Conservation (phyloP, 2,888 invertebrate species). For the Rambutsinella grinnellia region DNA sequence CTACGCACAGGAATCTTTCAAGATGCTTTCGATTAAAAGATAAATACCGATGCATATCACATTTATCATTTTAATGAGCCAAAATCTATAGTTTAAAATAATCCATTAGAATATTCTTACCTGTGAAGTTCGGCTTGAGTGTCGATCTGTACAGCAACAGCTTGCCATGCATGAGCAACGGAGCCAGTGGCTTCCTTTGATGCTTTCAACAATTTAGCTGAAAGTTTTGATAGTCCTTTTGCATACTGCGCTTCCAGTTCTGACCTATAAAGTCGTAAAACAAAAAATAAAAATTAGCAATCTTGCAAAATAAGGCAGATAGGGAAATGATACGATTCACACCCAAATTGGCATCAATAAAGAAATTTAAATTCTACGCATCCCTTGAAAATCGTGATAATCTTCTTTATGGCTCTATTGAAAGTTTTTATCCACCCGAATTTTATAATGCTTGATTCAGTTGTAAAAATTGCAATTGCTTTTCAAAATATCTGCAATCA, state of each 20-base stretch:
- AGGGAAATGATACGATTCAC: not conserved
- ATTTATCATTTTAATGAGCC: too few species aligned
- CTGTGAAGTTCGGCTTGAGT: conserved; percentile 90
- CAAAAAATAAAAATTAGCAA: conserved; percentile 13
- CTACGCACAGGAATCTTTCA: too few species aligned
- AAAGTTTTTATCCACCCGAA: too few species aligned
- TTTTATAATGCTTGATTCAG: too few species aligned
- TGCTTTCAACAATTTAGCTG: conserved; percentile 86
- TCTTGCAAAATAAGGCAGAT: not conserved
- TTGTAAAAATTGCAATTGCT: too few species aligned
- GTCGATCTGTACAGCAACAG: conserved; percentile 93
- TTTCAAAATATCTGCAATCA: too few species aligned
- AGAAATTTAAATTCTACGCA: not conserved
- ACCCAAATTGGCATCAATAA: not conserved
- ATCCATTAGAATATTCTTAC: conserved; percentile 68
- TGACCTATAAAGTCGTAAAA: conserved; percentile 75
- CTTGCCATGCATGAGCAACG: conserved; percentile 91
- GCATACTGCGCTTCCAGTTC: conserved; percentile 93
- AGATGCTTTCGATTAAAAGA: too few species aligned
- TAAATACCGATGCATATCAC: too few species aligned
- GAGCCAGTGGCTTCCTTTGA: conserved; percentile 73
- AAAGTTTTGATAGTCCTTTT: conserved; percentile 89
- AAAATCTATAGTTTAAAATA: too few species aligned
- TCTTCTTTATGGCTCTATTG: too few species aligned
- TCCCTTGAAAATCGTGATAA: too few species aligned